A percentile compares a stretch with the other conserved stretches of the same genome.
Conservation (phyloP, 2,113 vertebrate genomes). For the Sitta europaea region DNA sequence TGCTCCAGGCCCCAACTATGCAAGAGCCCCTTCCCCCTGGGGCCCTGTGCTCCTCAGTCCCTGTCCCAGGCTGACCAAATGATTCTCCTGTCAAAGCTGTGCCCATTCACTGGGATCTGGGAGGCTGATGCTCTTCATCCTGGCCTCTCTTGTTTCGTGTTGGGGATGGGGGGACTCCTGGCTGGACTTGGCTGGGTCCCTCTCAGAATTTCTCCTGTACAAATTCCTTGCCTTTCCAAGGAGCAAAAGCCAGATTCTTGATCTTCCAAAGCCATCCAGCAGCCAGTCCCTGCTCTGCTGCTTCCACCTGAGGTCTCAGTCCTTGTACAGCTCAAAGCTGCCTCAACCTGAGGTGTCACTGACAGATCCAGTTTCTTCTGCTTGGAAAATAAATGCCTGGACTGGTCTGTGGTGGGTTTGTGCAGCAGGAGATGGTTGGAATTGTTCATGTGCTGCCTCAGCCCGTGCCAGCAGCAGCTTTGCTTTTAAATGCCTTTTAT, state of each 20-base stretch:
- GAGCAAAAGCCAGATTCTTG: not conserved
- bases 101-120: not conserved
- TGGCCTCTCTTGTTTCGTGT: accelerated
- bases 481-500: not conserved
- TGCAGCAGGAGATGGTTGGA: not conserved
- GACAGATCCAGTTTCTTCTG: not conserved
- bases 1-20: slow-evolving; percentile 5
- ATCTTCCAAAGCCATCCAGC: not conserved
- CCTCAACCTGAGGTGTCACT: not conserved
- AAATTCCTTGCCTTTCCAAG: not conserved
- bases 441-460: not conserved
- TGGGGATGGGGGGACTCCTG: not conserved
- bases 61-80: not conserved
- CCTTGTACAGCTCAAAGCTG: not conserved
- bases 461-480: not conserved
- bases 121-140: not conserved
- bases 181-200: not conserved
- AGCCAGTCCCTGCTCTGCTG: not conserved
- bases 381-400: not conserved
- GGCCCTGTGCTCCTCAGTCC: not conserved
- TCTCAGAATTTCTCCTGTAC: not conserved
- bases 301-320: not conserved
- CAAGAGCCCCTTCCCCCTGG: not conserved
- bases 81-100: not conserved
- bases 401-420: not conserved